Conservation (phyloP, 2,888 invertebrate genomes). For the Hyposoter didymator region DNA sequence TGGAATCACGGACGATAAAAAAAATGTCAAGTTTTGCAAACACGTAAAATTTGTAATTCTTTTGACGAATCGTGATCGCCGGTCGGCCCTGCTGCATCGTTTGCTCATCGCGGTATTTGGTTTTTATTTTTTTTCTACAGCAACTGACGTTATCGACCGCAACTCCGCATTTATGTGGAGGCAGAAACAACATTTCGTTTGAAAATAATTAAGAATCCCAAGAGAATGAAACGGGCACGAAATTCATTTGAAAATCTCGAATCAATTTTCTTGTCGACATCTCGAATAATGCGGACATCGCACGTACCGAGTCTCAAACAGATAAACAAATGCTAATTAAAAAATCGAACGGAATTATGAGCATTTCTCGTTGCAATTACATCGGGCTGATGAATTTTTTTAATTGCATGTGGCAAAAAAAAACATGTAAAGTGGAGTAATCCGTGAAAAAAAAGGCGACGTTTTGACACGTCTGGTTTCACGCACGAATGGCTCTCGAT, state of each 20-base stretch:
- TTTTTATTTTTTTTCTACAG: slow-evolving; percentile 4
- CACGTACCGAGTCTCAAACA: slow-evolving; percentile 15
- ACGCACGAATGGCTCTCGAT: neutral
- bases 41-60: too few relatives aligned
- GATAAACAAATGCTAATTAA: slow-evolving; percentile 24
- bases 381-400: neutral
- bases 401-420: neutral
- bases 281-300: neutral
- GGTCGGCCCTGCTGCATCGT: neutral
- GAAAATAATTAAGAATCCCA: too few relatives aligned
- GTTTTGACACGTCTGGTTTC: neutral
- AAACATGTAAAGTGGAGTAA: too few relatives aligned
- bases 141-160: slow-evolving; percentile 27
- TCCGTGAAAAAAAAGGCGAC: neutral
- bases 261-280: slow-evolving; percentile 6
- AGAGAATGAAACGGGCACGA: neutral
- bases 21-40: too few relatives aligned
- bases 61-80: too few relatives aligned
- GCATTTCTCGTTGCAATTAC: too few relatives aligned
- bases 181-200: too few relatives aligned
- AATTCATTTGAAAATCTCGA: neutral
- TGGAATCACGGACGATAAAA: too few relatives aligned
- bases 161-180: neutral
- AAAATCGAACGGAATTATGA: too few relatives aligned
- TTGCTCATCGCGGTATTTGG: too few relatives aligned